Base-by-base conservation (phyloP, 2,797 vertebrate genomes). In the Amniataba percoides region DNA sequence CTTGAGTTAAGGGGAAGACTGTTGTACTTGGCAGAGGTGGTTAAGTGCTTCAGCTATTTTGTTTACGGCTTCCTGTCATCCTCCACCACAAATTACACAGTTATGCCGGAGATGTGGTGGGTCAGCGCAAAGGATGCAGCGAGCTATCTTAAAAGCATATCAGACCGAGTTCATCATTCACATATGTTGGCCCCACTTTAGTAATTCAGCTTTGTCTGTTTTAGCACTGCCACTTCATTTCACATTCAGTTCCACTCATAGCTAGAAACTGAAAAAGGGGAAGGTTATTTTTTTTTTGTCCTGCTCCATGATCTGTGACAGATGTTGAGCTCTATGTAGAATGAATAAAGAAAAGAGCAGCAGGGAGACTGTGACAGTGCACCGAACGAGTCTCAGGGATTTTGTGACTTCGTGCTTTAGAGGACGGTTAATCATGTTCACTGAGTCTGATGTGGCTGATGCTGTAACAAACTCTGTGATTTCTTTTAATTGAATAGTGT, bases 61-160 rank as follows among this genome's bases (percentile, higher is more conserved):
- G 86, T 90, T 93, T 90, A 89, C 74, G 79, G 82, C 89, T 93
- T 92, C 80, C 88, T 85, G 88, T 89, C 68, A 19, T 66, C 77
- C 57, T 80, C 59, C 53, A 16, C 73, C 67, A 0, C 88, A 87
- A 87, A 88, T 82, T 78, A 55, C 63, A 81, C 64, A 68, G 77
- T 61, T 31, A 27, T 57, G 64, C 40, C 10, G 60, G 71, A 64
- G 64, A 84, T 34, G 62, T 25, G 71, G 66, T 63, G 0, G 78
- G 79, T 72, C 27, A 14, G 18, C 1, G 5, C 58, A 31, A 34
- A 74, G 53, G 1, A 55, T 58, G 16, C 34, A 42, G 34, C 0
- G 56, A 49, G 27, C 65, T 78, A 75, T 82, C 71, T 88, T 75
- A 40, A 59, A 77, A 57, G 69, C 43, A 61, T 39, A 78, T 74